phyloP scores from a whole-genome alignment of 2,888 invertebrate species.

The Phymatocera aterrima region DNA sequence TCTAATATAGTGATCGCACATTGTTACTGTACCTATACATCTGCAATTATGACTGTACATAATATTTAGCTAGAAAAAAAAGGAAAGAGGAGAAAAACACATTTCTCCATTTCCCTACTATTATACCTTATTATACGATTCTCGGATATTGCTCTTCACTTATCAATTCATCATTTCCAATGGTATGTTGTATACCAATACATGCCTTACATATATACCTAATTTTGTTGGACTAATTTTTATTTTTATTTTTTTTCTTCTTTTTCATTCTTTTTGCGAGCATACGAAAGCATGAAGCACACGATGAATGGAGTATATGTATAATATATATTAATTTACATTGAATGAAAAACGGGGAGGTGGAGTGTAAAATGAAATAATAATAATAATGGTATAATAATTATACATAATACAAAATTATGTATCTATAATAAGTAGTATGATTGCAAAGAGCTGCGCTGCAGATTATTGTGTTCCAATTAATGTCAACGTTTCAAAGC shows the following conservation, averaged over 20 bases:
- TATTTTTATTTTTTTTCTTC: background rate
- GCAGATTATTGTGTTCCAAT: constrained; percentile 36
- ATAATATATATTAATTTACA: constrained; percentile 13
- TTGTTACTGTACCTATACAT: no score
- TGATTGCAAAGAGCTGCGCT: constrained; percentile 6
- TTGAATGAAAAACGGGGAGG: constrained; percentile 7
- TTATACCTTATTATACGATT: background rate
- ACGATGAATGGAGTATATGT: background rate
- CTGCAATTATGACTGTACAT: constrained; percentile 7
- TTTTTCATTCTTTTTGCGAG: background rate
- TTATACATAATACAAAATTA: no score
- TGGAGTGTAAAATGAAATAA: no score
- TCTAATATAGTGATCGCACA: no score
- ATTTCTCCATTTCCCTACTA: background rate
- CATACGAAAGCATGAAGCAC: background rate
- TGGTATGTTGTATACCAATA: no score
- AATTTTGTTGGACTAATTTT: background rate
- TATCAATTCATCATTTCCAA: no score
- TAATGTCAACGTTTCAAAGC: constrained; percentile 55
- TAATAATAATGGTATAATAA: no score
- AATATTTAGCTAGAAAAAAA: constrained; percentile 35
- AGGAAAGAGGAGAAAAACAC: background rate
- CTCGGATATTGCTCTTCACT: no score
- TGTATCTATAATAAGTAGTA: background rate
- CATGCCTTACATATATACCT: no score